Evolutionary conservation across 2,888 invertebrate genomes (phyloP).

Genomic region (Tricholauxania praeusta): DNA sequence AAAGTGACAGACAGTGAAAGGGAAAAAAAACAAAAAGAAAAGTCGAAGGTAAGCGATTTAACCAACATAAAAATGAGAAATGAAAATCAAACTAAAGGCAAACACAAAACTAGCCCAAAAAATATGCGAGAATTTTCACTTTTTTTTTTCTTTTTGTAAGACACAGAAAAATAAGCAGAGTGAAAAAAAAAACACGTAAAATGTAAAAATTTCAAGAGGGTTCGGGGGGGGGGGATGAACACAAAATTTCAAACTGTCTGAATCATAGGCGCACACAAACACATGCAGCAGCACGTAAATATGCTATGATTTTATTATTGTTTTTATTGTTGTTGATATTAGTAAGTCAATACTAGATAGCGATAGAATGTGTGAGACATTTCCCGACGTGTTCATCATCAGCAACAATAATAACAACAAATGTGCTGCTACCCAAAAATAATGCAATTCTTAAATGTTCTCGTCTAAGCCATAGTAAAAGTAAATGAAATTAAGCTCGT

Average conservation of each 20-base stretch:
- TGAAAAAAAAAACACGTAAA: background rate
- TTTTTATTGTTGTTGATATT: background rate
- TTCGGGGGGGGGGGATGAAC: background rate
- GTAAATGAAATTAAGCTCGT: background rate
- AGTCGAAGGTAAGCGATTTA: background rate
- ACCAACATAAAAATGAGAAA: conserved; percentile 14
- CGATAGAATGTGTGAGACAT: background rate
- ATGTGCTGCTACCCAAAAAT: background rate
- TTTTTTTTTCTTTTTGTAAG: no score
- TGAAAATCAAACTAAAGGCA: background rate
- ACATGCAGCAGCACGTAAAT: background rate
- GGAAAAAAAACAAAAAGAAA: background rate
- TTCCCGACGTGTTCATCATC: conserved; percentile 12
- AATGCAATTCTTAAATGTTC: conserved; percentile 29
- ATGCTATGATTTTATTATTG: conserved; percentile 24
- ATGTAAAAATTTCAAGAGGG: background rate
- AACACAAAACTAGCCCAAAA: background rate
- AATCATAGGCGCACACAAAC: conserved; percentile 43
- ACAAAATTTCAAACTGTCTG: conserved; percentile 20
- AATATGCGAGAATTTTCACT: background rate
- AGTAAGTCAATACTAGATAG: no score
- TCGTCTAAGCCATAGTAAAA: background rate
- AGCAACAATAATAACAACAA: background rate
- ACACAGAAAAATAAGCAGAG: no score
- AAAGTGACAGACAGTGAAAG: background rate